Evolutionary conservation across 1,140 invertebrate genomes (phyloP).

Genomic region (Centruroides vittatus): DNA sequence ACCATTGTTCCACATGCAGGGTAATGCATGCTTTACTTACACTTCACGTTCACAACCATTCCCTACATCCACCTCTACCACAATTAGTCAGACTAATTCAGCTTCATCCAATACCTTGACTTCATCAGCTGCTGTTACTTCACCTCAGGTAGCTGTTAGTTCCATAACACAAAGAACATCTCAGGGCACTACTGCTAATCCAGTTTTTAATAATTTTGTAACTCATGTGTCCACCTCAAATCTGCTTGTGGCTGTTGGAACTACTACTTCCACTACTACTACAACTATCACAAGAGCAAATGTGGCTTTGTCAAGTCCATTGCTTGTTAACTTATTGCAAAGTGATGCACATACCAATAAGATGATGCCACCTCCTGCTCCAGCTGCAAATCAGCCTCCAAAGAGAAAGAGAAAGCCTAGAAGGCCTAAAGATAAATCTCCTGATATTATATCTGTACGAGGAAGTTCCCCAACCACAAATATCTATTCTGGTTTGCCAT

Average conservation of each 20-base stretch:
- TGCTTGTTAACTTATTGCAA: constrained; percentile 78
- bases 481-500: not conserved
- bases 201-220: constrained; percentile 13
- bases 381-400: constrained; percentile 5
- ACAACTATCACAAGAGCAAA: constrained; percentile 19
- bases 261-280: constrained; percentile 8
- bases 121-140: not conserved
- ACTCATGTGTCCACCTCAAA: not conserved
- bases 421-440: constrained; percentile 17
- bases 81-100: constrained; percentile 23
- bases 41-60: constrained; percentile 19
- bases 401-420: constrained; percentile 18
- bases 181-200: constrained; percentile 5
- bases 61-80: constrained; percentile 22
- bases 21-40: constrained; percentile 3
- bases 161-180: constrained; percentile 3
- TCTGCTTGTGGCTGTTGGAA: not conserved
- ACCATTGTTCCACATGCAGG: constrained; percentile 15
- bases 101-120: constrained; percentile 27
- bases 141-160: constrained; percentile 2
- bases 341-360: constrained; percentile 41
- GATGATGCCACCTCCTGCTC: constrained; percentile 23
- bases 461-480: no score
- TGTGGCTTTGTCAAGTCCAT: constrained; percentile 65
- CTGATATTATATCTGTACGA: no score